A percentile compares a stretch with the other conserved stretches of the same genome.
These are phyloP conservation scores for Phrixothrix hirtus DNA, from an alignment of 2,888 invertebrate genomes.

Conservation along the genomic window DNA sequence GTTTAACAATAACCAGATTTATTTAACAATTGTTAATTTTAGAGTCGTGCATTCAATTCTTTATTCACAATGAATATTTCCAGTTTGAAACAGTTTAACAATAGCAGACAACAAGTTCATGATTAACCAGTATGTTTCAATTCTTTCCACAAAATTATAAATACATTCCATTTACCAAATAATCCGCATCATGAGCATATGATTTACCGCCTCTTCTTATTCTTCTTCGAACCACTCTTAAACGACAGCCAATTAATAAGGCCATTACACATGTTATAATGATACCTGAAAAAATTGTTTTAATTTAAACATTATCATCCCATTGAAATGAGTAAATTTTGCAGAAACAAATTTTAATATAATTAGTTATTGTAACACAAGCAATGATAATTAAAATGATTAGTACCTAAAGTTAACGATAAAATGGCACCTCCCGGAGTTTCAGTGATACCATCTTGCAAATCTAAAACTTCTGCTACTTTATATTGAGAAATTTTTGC, in stretches of 20 bases:
- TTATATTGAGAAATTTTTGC: conserved; percentile 46
- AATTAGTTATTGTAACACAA: too few species aligned
- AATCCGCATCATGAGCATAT: conserved; percentile 92
- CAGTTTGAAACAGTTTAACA: too few species aligned
- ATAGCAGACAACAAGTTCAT: too few species aligned
- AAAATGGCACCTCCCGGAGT: conserved; percentile 80
- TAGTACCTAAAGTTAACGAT: conserved; percentile 72
- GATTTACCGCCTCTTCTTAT: conserved; percentile 78
- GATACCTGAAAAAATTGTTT: conserved; percentile 74
- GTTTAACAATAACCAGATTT: too few species aligned
- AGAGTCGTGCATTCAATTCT: too few species aligned
- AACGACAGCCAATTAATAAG: conserved; percentile 79
- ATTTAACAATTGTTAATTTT: too few species aligned
- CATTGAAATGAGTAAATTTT: too few species aligned
- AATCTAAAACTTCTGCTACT: conserved; percentile 42
- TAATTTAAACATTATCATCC: too few species aligned
- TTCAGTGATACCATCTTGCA: conserved; percentile 66
- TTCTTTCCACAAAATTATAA: conserved; percentile 61
- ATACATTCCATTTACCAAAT: conserved; percentile 98
- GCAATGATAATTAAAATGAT: too few species aligned
- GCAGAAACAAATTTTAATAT: too few species aligned
- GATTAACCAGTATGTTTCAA: too few species aligned
- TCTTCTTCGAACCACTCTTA: conserved; percentile 75
- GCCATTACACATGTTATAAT: conserved; percentile 80
- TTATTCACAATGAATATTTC: too few species aligned